A percentile compares a stretch with the other conserved stretches of the same genome.
Evolutionary conservation across 2,113 vertebrate species (phyloP).

Genomic region (Microcebus tavaratra): DNA sequence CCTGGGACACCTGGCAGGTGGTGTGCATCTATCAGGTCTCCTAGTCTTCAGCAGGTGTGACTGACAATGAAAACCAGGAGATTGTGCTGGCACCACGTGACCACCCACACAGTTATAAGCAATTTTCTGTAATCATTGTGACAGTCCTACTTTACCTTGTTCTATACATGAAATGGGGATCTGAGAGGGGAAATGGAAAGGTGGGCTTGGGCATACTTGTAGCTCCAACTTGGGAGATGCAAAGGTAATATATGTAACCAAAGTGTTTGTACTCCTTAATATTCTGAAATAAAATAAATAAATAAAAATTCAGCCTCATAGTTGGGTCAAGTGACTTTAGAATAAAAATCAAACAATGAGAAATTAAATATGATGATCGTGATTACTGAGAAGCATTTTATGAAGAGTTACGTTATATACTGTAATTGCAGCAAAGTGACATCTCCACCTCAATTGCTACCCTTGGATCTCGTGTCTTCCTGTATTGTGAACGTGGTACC

Average conservation of each 20-base stretch:
- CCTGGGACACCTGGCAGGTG: too few relatives aligned
- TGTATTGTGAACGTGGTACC: background rate
- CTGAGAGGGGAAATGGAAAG: background rate
- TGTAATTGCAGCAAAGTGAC: background rate
- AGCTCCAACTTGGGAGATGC: too few relatives aligned
- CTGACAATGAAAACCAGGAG: background rate
- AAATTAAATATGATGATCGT: background rate
- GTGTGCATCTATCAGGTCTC: background rate
- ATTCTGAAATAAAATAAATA: too few relatives aligned
- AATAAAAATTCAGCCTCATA: background rate
- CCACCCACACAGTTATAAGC: background rate
- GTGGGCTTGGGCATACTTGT: background rate
- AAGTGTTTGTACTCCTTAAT: too few relatives aligned
- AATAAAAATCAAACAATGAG: background rate
- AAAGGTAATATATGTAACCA: too few relatives aligned
- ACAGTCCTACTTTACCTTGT: background rate
- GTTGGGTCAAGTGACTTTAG: background rate
- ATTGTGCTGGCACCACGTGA: rapidly evolving
- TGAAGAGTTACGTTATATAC: background rate
- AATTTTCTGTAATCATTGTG: background rate
- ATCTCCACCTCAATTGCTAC: background rate
- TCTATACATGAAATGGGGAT: background rate
- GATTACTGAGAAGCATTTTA: background rate
- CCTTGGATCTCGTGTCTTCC: background rate
- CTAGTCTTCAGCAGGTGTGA: background rate